Evolutionary conservation across 2,797 vertebrate species (phyloP).

Genomic region (Xenentodon cancila): DNA sequence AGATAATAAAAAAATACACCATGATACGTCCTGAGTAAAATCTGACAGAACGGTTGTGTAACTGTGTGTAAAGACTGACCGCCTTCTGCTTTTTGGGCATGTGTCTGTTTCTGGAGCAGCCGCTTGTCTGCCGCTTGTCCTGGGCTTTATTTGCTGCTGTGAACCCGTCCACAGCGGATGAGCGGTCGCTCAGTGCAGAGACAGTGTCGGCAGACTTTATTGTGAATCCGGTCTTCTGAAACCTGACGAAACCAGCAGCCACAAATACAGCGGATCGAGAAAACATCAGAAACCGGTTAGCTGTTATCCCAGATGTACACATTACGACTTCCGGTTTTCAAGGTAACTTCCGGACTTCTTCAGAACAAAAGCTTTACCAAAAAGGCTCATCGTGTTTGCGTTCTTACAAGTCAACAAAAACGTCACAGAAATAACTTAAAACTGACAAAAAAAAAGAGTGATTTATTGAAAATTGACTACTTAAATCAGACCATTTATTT

Average conservation of each 20-base stretch:
- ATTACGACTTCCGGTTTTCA: neutral
- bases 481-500: too few species aligned
- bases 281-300: neutral
- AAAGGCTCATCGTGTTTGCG: too few species aligned
- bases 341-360: neutral
- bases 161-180: neutral
- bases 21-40: neutral
- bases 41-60: too few species aligned
- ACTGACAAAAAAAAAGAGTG: too few species aligned
- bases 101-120: neutral
- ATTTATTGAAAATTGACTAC: too few species aligned
- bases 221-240: neutral
- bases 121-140: neutral
- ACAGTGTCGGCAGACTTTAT: neutral
- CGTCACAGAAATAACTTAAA: too few species aligned
- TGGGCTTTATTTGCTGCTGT: neutral
- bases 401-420: too few species aligned
- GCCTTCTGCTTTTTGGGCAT: slow-evolving; percentile 62
- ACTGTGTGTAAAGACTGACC: slow-evolving; percentile 11
- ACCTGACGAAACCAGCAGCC: neutral
- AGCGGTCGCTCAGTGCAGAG: neutral
- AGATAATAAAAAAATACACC: neutral
- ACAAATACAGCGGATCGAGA: neutral
- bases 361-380: neutral
- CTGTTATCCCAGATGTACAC: neutral